Percentiles rank a stretch among this genome's conserved stretches.
Evolutionary conservation across 2,888 invertebrate genomes (phyloP).

Genomic region (Tenthredo livida): DNA sequence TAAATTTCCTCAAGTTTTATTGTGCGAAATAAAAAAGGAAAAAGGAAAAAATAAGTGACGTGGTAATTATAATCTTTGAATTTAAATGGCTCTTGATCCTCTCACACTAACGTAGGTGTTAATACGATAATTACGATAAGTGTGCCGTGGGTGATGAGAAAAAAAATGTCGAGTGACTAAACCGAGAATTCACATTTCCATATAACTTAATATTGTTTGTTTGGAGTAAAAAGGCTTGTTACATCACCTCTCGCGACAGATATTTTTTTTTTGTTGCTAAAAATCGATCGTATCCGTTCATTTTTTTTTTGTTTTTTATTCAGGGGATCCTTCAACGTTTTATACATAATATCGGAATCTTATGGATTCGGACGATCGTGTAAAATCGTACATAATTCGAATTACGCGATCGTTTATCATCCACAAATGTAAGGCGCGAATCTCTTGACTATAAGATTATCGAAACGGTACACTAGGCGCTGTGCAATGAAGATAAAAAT

Average conservation of each 20-base stretch:
- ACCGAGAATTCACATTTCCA: not conserved
- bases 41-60: not conserved
- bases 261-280: not conserved
- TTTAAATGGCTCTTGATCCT: not conserved
- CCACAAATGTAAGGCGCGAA: not conserved
- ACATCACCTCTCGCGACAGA: not conserved
- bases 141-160: not conserved
- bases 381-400: not conserved
- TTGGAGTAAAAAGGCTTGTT: not conserved
- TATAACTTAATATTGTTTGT: not conserved
- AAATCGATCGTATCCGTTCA: not conserved
- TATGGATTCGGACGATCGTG: not conserved
- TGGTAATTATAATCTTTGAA: not conserved
- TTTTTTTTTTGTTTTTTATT: not conserved
- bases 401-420: not conserved
- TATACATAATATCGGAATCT: not conserved
- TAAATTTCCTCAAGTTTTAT: not conserved
- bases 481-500: constrained; percentile 16
- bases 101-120: not conserved
- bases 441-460: not conserved
- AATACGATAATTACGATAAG: not conserved
- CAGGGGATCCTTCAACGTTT: not conserved
- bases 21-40: not conserved
- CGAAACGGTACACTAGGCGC: not conserved
- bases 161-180: not conserved